phyloP scores from a whole-genome alignment of 2,797 vertebrate species.

The Sebastes steindachneri region DNA sequence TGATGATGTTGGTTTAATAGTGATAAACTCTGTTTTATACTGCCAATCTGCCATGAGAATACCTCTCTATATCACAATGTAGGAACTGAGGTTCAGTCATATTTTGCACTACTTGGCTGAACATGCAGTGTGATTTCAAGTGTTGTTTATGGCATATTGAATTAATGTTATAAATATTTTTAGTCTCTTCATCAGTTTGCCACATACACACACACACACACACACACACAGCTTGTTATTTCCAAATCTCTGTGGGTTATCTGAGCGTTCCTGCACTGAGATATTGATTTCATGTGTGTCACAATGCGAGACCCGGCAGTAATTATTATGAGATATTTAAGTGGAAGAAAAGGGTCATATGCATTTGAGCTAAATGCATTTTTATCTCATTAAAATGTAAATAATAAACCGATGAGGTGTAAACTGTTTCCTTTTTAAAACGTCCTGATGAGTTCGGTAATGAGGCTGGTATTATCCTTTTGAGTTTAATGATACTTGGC shows the following conservation, averaged over 20 bases:
- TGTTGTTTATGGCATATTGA: constrained; percentile 5
- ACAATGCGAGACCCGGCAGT: not conserved
- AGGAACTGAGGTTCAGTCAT: not conserved
- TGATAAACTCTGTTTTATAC: not conserved
- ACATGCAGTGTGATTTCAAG: not conserved
- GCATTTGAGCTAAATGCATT: not conserved
- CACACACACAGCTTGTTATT: not conserved
- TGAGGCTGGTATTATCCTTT: constrained; percentile 48
- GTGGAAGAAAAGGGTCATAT: not conserved
- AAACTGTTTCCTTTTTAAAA: constrained; percentile 45
- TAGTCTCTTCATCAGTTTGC: not conserved
- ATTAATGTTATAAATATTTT: not conserved
- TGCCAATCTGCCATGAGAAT: not conserved
- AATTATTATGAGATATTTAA: constrained; percentile 2
- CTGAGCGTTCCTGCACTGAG: not conserved
- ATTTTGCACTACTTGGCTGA: not conserved
- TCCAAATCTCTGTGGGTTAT: not conserved
- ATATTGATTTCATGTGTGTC: constrained; percentile 18
- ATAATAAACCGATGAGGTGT: constrained; percentile 55
- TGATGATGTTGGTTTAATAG: not conserved
- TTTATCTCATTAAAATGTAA: constrained; percentile 58
- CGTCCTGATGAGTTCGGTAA: constrained; percentile 44
- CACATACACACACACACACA: not conserved
- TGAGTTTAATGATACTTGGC: constrained; percentile 61
- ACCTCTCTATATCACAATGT: not conserved